phyloP scores from a whole-genome alignment of 2,888 invertebrate species.

The Epinotia demarniana region DNA sequence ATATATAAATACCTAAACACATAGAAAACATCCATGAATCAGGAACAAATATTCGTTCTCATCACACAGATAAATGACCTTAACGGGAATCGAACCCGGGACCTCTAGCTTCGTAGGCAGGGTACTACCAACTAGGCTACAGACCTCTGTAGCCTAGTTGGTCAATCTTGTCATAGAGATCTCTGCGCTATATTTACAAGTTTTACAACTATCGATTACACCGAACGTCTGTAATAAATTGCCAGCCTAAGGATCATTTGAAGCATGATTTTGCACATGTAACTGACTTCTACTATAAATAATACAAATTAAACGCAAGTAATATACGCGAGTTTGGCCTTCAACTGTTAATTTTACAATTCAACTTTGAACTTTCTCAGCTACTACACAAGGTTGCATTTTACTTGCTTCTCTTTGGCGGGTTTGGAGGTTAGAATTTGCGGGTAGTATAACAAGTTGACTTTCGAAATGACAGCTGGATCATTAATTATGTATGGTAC shows the following conservation, averaged over 20 bases:
- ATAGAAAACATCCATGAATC: too few species aligned
- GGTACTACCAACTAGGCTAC: too few species aligned
- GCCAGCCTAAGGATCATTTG: neutral
- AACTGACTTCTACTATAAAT: constrained; percentile 21
- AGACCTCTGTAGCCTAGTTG: too few species aligned
- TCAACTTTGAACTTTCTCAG: neutral
- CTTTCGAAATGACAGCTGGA: constrained; percentile 38
- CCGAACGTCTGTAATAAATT: neutral
- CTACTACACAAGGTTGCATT: neutral
- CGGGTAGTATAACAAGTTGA: constrained; percentile 29
- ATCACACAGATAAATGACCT: too few species aligned
- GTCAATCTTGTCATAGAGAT: too few species aligned
- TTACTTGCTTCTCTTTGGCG: neutral
- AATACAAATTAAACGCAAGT: constrained; percentile 5
- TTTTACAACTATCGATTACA: neutral
- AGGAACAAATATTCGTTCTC: too few species aligned
- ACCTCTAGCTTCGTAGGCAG: too few species aligned
- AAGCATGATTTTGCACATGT: neutral
- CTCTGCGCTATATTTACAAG: neutral
- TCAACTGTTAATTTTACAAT: neutral
- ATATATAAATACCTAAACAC: too few species aligned
- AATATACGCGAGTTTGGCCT: neutral
- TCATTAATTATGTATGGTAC: constrained; percentile 43
- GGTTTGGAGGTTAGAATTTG: constrained; percentile 5
- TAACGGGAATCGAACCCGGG: too few species aligned